Evolutionary conservation across 2,888 invertebrate species (phyloP), one percentile per base, ranked within the genome.

Genomic region (Schizaphis graminum): DNA sequence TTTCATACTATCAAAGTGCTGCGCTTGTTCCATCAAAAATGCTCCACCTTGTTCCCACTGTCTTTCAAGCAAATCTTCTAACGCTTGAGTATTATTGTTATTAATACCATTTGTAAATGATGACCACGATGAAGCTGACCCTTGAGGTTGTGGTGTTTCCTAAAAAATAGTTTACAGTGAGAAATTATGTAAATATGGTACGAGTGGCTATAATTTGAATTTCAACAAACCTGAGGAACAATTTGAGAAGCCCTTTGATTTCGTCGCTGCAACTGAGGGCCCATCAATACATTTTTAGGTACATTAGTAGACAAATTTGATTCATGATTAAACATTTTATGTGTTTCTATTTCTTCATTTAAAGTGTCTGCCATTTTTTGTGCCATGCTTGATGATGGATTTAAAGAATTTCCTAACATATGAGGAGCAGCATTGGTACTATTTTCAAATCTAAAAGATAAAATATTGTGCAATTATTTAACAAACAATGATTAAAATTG

Each of bases 1-100:
- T 44, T 13, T n/a, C 41, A 49, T 91, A 94, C 94, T 91, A 96
- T 99, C 99, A 96, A 99, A 99, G 96, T 99, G 99, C 95, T 99
- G 99, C 0, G 99, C 98, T 96, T 99, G 99, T 95, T 99, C 99
- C 99, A 99, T 99, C 28, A 99, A 97, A 96, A 99, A 99, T 96
- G 99, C 98, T 61, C 99, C 99, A 56, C 99, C 99, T 96, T 99
- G 99, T 95, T 99, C 99, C 99, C 99, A 99, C 95, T 99, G 99
- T 86, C 99, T 96, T 96, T 99, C 99, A 94, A 99, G 96, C 84
- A 99, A 96, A 96, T 99, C 98, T 96, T 99, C 99, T 95, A 99
- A 96, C 93, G 98, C 98, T 95, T 98, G 98, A 0, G 99, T 98
- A 93, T 97, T 96, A 94, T 95, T 95, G 85, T 89, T 89, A 61